Evolutionary conservation across 2,113 vertebrate genomes (phyloP), one percentile per base, ranked within the genome.

Genomic region (Okapia johnstoni): DNA sequence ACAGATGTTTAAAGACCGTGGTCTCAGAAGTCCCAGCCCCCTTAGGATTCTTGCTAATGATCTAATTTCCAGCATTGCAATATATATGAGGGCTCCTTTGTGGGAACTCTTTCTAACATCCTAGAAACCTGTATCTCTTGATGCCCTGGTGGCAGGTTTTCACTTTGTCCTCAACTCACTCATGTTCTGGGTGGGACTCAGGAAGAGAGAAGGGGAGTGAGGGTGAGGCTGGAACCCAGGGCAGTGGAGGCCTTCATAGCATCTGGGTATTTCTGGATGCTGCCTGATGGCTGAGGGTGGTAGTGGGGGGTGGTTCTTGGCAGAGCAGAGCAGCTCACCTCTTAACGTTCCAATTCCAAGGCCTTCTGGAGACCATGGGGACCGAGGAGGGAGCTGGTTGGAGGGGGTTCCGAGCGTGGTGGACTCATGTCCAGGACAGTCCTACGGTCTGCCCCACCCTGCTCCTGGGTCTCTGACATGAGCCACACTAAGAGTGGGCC

Each of bases 381-480:
- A 46, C 5, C 13, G 28, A 23, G 57, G 48, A 50, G 9, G 28
- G 11, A 48, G 17, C 5, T 36, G 25, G 28, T 4, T 66, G 3
- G 63, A 19, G 21, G n/a, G 30, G 60, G 63, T 40, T 84, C 30
- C 54, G 33, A 25, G 26, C 0, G 2, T 50, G n/a, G 16, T 11
- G 36, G 11, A 36, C n/a, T 1, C 7, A 26, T n/a, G 21, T 25
- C 17, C 57, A 85, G 15, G 54, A 13, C 13, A 9, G 15, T 11
- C 21, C 43, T 0, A 2, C 4, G 11, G 17, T 46, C n/a, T 26
- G 23, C n/a, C 50, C 28, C 23, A 2, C 0, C 0, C 0, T 8
- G n/a, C 3, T 8, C 55, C 30, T 33, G 5, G 73, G n/a, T 25
- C 58, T 55, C 6, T 7, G 2, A 4, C 25, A 48, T 7, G 3